These are phyloP conservation scores for Coelopa frigida DNA, from an alignment of 1,140 invertebrate genomes.

Conservation along the genomic window DNA sequence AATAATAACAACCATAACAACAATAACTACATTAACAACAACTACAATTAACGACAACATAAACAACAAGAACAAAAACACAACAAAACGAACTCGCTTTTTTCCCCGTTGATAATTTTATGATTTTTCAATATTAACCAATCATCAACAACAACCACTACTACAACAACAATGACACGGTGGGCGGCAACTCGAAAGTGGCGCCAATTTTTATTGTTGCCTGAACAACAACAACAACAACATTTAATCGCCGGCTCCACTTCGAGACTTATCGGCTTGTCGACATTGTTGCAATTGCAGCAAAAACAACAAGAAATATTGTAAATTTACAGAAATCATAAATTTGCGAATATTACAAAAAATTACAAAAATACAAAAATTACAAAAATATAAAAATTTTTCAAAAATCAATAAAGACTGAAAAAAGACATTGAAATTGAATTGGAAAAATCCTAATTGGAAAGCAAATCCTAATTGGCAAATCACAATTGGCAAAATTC, in stretches of 20 bases:
- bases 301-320: neutral
- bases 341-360: neutral
- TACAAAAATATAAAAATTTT: too few relatives aligned
- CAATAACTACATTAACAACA: too few relatives aligned
- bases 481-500: too few relatives aligned
- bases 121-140: slow-evolving; percentile 14
- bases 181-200: neutral
- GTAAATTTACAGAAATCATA: neutral
- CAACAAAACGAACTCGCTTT: neutral
- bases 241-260: neutral
- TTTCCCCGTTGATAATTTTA: slow-evolving; percentile 3
- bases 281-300: neutral
- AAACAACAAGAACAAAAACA: slow-evolving; percentile 4
- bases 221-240: slow-evolving; percentile 6
- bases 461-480: neutral
- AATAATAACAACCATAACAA: too few relatives aligned
- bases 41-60: too few relatives aligned
- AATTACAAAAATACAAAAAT: neutral
- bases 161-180: neutral
- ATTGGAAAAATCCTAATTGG: too few relatives aligned
- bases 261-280: slow-evolving; percentile 4
- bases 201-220: slow-evolving; percentile 9
- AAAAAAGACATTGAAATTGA: too few relatives aligned
- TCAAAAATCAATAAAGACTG: too few relatives aligned
- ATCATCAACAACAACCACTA: slow-evolving; percentile 6